These are phyloP conservation scores for Lethenteron camtschaticum DNA, from an alignment of 2,113 vertebrate species.

Conservation along the genomic window DNA sequence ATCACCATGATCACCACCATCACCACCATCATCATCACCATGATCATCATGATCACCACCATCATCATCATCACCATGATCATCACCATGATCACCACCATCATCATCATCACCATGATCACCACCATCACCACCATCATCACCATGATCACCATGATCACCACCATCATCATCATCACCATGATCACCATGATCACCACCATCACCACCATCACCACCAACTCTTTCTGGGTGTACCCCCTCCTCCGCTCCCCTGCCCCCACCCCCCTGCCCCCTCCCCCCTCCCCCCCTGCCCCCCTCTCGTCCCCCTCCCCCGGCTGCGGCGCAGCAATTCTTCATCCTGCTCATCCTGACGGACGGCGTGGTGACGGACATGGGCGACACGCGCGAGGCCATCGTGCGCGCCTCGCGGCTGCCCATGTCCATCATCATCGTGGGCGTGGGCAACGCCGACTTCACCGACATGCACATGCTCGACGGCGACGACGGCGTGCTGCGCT, in stretches of 20 bases:
- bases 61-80: no score
- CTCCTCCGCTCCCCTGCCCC: background rate
- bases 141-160: no score
- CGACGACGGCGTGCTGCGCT: constrained; percentile 68
- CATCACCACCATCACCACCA: no score
- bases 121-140: no score
- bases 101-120: no score
- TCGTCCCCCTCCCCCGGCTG: background rate
- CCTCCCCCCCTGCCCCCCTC: background rate
- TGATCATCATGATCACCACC: no score
- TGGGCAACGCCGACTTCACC: constrained; percentile 81
- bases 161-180: no score
- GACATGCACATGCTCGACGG: constrained; percentile 98
- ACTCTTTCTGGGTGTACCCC: background rate
- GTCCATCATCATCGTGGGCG: constrained; percentile 88
- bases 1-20: no score
- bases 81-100: no score
- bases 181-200: no score
- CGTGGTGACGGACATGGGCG: constrained; percentile 92
- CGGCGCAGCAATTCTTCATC: constrained; percentile 94
- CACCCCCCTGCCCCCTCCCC: background rate
- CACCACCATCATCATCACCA: no score
- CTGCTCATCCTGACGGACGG: constrained; percentile 84
- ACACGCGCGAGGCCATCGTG: constrained; percentile 84
- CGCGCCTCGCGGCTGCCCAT: constrained; percentile 88